These are phyloP conservation scores for Glossophaga mutica DNA, from an alignment of 2,797 vertebrate species.

Conservation along the genomic window DNA sequence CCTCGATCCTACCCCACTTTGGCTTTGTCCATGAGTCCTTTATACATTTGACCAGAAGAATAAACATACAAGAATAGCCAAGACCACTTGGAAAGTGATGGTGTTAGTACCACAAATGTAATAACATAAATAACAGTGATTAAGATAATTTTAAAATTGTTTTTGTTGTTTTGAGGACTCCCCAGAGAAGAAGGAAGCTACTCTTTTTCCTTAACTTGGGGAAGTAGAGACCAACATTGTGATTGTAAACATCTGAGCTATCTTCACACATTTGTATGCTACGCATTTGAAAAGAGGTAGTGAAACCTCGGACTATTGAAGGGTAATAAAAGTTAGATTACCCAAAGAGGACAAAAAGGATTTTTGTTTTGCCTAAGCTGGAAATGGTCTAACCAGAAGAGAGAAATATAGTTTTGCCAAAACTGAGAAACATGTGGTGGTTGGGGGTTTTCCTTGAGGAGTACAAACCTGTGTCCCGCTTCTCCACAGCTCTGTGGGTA, in stretches of 20 bases:
- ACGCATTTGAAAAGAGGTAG: neutral
- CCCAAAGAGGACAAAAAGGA: neutral
- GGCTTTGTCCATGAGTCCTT: no score
- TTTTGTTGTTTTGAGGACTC: neutral
- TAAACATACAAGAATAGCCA: neutral
- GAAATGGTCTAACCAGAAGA: neutral
- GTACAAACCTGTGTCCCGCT: neutral
- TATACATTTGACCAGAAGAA: neutral
- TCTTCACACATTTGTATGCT: neutral
- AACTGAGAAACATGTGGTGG: neutral
- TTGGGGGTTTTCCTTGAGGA: neutral
- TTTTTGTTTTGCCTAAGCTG: neutral
- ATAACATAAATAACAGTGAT: neutral
- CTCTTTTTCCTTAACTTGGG: neutral
- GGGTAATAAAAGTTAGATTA: neutral
- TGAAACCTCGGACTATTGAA: neutral
- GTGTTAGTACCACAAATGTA: neutral
- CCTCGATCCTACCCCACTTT: no score
- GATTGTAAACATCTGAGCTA: neutral
- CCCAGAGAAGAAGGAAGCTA: neutral
- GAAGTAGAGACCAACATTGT: neutral
- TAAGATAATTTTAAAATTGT: neutral
- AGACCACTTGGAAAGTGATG: neutral
- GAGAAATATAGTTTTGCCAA: neutral
- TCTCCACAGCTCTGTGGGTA: neutral